Percentiles rank a stretch among this genome's conserved stretches.
phyloP scores from a whole-genome alignment of 1,140 invertebrate genomes.

The Trichoplusia ni region DNA sequence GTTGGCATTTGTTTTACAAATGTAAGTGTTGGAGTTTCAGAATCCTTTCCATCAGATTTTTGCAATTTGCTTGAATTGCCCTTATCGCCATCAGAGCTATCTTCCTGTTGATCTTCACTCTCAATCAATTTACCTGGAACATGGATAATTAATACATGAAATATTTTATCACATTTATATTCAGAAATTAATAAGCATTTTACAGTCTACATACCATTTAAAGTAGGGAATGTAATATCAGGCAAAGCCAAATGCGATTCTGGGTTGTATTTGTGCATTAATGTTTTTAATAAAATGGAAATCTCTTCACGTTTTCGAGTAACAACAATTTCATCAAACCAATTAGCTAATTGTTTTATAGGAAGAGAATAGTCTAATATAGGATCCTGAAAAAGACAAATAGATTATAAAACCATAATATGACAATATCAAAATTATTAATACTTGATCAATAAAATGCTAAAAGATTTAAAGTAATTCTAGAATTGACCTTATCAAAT shows the following conservation, averaged over 20 bases:
- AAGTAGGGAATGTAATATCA: conserved; percentile 85
- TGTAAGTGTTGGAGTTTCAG: conserved; percentile 61
- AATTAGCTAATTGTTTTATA: conserved; percentile 88
- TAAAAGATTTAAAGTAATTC: no score
- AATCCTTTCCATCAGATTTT: conserved; percentile 59
- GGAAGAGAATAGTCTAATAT: conserved; percentile 88
- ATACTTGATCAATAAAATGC: no score
- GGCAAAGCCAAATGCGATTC: conserved; percentile 82
- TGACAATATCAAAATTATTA: no score
- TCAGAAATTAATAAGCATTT: background rate
- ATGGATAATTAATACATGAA: conserved; percentile 1
- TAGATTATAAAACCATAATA: no score
- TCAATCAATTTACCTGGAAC: conserved; percentile 77
- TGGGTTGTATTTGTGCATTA: conserved; percentile 85
- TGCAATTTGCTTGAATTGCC: conserved; percentile 61
- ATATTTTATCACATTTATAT: background rate
- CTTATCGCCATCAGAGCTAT: conserved; percentile 68
- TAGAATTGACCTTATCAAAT: no score
- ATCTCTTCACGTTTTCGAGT: conserved; percentile 91
- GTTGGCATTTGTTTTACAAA: conserved; percentile 71
- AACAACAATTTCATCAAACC: conserved; percentile 90
- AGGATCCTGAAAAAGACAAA: conserved; percentile 83
- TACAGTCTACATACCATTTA: conserved; percentile 83
- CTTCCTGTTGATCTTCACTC: conserved; percentile 69
- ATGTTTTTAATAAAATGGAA: conserved; percentile 85